Base-by-base conservation (phyloP, 2,888 invertebrate genomes). In the Tortrix viridana region DNA sequence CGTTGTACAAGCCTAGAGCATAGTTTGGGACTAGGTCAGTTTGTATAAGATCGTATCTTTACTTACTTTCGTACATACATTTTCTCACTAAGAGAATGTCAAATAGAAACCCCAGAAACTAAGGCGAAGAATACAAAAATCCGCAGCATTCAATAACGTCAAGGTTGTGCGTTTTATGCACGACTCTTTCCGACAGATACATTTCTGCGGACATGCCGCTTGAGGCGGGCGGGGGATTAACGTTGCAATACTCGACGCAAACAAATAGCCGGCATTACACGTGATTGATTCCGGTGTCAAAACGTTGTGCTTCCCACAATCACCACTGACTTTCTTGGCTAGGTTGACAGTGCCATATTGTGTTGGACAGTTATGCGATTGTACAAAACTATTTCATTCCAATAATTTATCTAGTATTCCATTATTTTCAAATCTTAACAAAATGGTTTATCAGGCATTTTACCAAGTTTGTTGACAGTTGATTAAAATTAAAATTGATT, bases 231-330 rank as follows among this genome's bases (percentile, higher is more conserved):
- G 16, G 14, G 26, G 58, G 63, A 63, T 63, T 63, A 62, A 38
- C 58, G 47, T 26, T 63, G 63, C 63, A 63, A 58, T 52, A 57
- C 62, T n/a, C 22, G 63, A 57, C 53, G 53, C 43, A 22, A 58
- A 58, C 63, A 63, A 63, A 63, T 63, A 32, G 58, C 47, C 20
- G 26, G 52, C 63, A 63, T 58, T 63, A 63, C 53, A 19, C 32
- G 53, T 63, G 63, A 63, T 63, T 53, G 63, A 63, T 63, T 63
- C 63, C 14, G 52, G 32, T 46, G 63, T 63, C 63, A 63, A 63
- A 63, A 63, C 53, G 63, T 47, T 53, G 47, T 26, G 63, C 32
- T 52, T 47, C 44, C 57, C 18, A n/a, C n/a, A 23, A 26, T 32
- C 9, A 32, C 41, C 37, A 2, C 49, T 48, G 23, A 26, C 50